Evolutionary conservation across 2,797 vertebrate species (phyloP).

Genomic region (Anguilla obscura): DNA sequence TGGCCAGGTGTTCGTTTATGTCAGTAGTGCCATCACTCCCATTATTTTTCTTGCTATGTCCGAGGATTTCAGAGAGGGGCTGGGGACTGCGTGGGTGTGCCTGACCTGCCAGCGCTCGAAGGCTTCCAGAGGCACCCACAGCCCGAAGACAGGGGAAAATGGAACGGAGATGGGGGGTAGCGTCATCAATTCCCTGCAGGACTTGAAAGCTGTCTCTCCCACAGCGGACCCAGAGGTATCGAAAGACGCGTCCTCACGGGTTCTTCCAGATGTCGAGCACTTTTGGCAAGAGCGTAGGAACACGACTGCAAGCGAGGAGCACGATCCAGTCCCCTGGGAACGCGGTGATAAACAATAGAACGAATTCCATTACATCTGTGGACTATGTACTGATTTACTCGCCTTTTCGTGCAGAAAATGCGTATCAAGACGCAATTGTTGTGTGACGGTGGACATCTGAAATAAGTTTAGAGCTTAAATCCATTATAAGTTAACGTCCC

Average conservation of each 20-base stretch:
- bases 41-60: slow-evolving; percentile 72
- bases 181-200: slow-evolving; percentile 49
- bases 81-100: slow-evolving; percentile 58
- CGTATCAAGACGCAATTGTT: not conserved
- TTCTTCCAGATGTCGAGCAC: slow-evolving; percentile 77
- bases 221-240: slow-evolving; percentile 43
- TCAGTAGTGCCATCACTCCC: slow-evolving; percentile 69
- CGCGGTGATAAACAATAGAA: slow-evolving; percentile 57
- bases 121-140: slow-evolving; percentile 19
- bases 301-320: slow-evolving; percentile 65
- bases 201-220: slow-evolving; percentile 25
- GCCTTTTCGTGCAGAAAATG: not conserved
- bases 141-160: slow-evolving; percentile 56
- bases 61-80: slow-evolving; percentile 70
- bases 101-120: slow-evolving; percentile 57
- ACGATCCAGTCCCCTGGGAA: slow-evolving; percentile 81
- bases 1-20: slow-evolving; percentile 70
- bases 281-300: slow-evolving; percentile 80
- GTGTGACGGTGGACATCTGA: not conserved
- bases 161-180: slow-evolving; percentile 58
- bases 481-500: not conserved
- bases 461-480: not conserved
- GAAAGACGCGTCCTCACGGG: slow-evolving; percentile 54
- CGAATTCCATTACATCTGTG: not conserved
- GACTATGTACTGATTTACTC: not conserved